These are phyloP conservation scores for Lydus trimaculatus DNA, from an alignment of 2,888 invertebrate species.

Conservation along the genomic window DNA sequence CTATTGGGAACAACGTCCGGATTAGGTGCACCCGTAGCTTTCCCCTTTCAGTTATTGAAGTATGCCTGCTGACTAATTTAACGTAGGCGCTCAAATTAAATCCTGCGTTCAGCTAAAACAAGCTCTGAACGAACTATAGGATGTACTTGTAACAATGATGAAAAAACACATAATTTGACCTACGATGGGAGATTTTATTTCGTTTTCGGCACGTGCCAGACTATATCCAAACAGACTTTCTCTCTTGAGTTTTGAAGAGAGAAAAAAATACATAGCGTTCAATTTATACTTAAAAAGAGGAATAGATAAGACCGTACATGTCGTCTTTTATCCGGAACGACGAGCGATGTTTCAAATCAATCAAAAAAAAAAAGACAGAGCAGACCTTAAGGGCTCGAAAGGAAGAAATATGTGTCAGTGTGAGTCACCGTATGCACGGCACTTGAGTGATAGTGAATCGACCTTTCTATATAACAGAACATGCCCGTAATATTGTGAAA, in stretches of 20 bases:
- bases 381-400: slow-evolving; percentile 35
- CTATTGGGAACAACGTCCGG: no score
- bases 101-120: no score
- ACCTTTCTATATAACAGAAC: neutral
- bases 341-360: slow-evolving; percentile 48
- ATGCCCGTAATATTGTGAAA: no score
- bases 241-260: slow-evolving; percentile 34
- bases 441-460: slow-evolving; percentile 15
- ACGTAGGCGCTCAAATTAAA: no score
- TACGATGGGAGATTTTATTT: slow-evolving; percentile 28
- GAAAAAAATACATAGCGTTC: slow-evolving; percentile 54
- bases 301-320: slow-evolving; percentile 44
- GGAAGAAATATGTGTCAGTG: slow-evolving; percentile 24
- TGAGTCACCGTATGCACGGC: slow-evolving; percentile 31
- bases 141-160: no score
- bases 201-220: slow-evolving; percentile 37
- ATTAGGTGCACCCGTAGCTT: no score
- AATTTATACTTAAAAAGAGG: slow-evolving; percentile 54
- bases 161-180: neutral
- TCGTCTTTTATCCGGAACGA: slow-evolving; percentile 45
- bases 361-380: slow-evolving; percentile 43
- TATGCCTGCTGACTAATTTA: no score
- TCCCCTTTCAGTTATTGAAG: no score
- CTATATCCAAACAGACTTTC: slow-evolving; percentile 37
- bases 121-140: no score